Base-by-base conservation (phyloP, 2,113 vertebrate species). In the Pelvicachromis taeniatus region DNA sequence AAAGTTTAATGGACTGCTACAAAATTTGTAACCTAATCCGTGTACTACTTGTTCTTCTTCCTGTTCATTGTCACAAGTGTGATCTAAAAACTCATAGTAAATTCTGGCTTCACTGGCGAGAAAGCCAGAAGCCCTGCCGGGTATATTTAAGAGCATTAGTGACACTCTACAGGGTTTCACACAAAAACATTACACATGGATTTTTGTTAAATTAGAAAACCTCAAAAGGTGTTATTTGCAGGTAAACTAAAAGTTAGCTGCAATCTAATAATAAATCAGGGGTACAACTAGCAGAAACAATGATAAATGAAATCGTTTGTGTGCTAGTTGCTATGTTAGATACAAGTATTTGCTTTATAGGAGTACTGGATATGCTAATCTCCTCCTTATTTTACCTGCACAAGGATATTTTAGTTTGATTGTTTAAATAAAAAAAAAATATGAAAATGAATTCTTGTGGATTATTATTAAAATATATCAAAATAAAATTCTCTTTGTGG, bases 121-220 rank as follows among this genome's bases (percentile, higher is more conserved):
- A 26, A 0, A 61, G 9, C 31, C 58, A 35, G 3, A 61, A 61
- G 58, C 58, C 58, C 31, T 11, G 29, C 14, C 17, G 26, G 21
- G 5, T 1, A 45, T 26, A 9, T 16, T 70, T 9, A 70, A 29
- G 1, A 17, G 21, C 8, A 0, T 70, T 70, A 45, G 38, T 42
- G n/a, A 42, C 29, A 14, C 1, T 0, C 12, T 0, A 8, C n/a
- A 45, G n/a, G 0, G n/a, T 42, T 68, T 14, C n/a, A 0, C 63
- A 26, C 21, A 17, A 17, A 19, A 26, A 26, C 1, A 29, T 63
- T 38, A 73, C 29, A 48, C 40, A 14, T 70, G 17, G 1, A 17
- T 73, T 73, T 4, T 48, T 73, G 65, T 45, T 6, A 45, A 70
- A 17, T 17, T 23, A 70, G 13, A 45, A 45, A 68, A 42, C 42